Evolutionary conservation across 2,113 vertebrate species (phyloP), one percentile per base, ranked within the genome.

Genomic region (Upupa epops): DNA sequence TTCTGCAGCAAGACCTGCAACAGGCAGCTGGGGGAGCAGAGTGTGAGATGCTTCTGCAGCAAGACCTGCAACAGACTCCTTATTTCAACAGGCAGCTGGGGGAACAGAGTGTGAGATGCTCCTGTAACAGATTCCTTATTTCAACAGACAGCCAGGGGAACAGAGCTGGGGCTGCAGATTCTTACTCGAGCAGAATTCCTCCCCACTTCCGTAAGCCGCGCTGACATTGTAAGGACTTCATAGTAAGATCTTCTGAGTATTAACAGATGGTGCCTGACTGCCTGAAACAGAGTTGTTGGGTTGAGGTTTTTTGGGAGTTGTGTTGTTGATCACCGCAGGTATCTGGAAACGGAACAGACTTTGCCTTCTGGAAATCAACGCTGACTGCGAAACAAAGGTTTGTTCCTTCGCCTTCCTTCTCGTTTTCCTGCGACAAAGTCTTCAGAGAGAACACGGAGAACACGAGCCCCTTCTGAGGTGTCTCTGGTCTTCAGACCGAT

Each of bases 231-330:
- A 87, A 95, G 92, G 83, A 90, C 82, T 95, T 96, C 75, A 85
- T 95, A 94, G 93, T 89, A 84, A 93, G 94, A 95, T 95, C 96
- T 96, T 92, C 85, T 90, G 95, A 96, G 95, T 94, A 93, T 96
- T 96, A 96, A 93, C 95, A 96, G 96, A 96, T 96, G 96, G 96
- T 96, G 86, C 28, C 89, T 85, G 95, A 55, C 92, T 96, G 96
- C 96, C 95, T 96, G 95, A 93, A 95, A 96, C 89, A 74, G 95
- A 96, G 86, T 96, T 96, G 92, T 94, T 92, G 90, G 83, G 40
- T 42, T 42, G 40, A 42, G 40, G 2, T 34, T 75, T 86, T 68
- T 88, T 83, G 66, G 21, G 80, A 89, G 92, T 94, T 93, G 81
- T 92, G 90, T 93, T 93, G 90, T 96, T 96, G 95, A 95, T 93